phyloP scores from a whole-genome alignment of 2,113 vertebrate species.

The Sapayoa aenigma region DNA sequence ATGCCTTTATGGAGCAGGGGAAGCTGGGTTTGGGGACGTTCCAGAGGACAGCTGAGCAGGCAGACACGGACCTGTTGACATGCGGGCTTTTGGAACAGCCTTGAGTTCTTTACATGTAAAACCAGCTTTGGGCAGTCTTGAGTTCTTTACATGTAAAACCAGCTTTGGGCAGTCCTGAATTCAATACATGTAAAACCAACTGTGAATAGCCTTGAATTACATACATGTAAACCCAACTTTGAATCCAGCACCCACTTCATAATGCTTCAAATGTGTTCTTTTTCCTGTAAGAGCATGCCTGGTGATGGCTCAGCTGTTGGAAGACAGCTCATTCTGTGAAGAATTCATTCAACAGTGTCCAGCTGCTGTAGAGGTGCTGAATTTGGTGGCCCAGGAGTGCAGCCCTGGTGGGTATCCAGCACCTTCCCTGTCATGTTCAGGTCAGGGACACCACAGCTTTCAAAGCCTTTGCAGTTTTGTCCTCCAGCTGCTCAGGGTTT shows the following conservation, averaged over 20 bases:
- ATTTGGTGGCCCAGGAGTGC: conserved; percentile 96
- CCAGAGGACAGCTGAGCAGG: neutral
- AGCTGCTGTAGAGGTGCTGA: conserved; percentile 95
- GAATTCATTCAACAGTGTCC: conserved; percentile 99
- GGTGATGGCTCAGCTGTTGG: conserved; percentile 98
- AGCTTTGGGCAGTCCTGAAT: neutral
- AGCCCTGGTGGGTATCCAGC: conserved; percentile 84
- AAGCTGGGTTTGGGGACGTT: neutral
- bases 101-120: neutral
- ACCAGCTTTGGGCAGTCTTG: neutral
- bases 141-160: neutral
- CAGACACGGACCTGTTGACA: neutral
- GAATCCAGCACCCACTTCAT: neutral
- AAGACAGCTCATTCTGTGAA: conserved; percentile 98
- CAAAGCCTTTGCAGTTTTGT: neutral
- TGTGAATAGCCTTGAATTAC: too few species aligned
- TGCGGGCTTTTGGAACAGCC: neutral
- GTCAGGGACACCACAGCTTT: neutral
- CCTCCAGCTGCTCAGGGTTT: neutral
- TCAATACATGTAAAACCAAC: neutral
- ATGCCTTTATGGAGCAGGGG: neutral
- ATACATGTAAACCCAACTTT: neutral
- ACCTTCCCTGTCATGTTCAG: neutral
- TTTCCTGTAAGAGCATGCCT: conserved; percentile 86
- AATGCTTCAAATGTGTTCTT: neutral